Percentiles rank a stretch among this genome's conserved stretches.
Evolutionary conservation across 2,797 vertebrate genomes (phyloP).

Genomic region (Pitangus sulphuratus): DNA sequence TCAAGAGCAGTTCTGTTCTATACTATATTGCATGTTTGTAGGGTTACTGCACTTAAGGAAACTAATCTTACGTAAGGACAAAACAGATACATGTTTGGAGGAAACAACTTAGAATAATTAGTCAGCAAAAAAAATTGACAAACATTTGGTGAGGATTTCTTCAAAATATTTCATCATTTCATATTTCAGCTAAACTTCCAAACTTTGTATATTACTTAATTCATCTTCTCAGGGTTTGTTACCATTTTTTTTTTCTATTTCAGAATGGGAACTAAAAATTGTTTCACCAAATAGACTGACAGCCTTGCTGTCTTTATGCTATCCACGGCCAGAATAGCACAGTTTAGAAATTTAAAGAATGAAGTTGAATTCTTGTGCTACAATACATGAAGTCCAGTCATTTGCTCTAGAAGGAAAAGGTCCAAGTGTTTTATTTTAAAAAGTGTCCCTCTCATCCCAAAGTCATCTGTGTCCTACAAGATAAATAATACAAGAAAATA

Average conservation of each 20-base stretch:
- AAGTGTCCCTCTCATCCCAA: neutral
- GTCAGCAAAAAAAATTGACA: neutral
- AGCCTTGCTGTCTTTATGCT: neutral
- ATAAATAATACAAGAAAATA: neutral
- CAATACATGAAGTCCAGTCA: neutral
- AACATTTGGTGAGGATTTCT: neutral
- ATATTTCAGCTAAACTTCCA: neutral
- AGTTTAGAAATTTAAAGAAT: neutral
- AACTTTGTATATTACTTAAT: neutral
- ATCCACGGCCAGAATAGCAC: neutral
- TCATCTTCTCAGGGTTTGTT: neutral
- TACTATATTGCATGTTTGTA: neutral
- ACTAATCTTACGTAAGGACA: neutral
- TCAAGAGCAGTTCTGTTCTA: neutral
- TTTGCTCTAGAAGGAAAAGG: neutral
- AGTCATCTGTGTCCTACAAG: neutral
- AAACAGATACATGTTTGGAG: accelerated
- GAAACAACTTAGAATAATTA: neutral
- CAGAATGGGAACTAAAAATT: neutral
- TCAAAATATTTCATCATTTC: neutral
- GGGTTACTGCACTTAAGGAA: neutral
- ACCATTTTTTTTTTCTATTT: neutral
- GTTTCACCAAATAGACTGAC: neutral
- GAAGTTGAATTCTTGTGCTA: neutral
- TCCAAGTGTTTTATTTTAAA: neutral